Conservation (phyloP, 2,797 vertebrate genomes). For the Bufotes viridis region DNA sequence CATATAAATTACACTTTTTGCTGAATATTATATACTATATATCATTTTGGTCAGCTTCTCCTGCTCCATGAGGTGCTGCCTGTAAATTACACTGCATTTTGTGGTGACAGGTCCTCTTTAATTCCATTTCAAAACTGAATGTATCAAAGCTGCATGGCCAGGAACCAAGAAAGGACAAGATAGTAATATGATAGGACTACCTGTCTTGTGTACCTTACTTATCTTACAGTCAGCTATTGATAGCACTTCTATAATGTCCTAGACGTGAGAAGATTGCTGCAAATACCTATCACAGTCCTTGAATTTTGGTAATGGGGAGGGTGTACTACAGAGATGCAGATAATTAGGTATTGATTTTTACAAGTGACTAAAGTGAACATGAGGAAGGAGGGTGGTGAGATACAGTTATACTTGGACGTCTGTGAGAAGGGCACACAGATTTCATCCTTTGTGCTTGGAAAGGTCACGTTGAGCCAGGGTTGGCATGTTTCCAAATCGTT, state of each 20-base stretch:
- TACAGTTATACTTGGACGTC: fast-evolving
- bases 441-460: conserved; percentile 20
- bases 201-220: conserved; percentile 15
- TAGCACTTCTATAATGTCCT: conserved; percentile 32
- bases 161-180: not conserved
- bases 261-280: conserved; percentile 30
- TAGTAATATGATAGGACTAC: conserved; percentile 7
- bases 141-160: not conserved
- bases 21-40: not conserved
- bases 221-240: conserved; percentile 34
- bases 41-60: not conserved
- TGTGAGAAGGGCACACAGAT: fast-evolving
- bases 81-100: not conserved
- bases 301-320: not conserved
- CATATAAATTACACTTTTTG: too few species aligned
- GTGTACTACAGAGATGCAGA: not conserved
- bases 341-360: not conserved
- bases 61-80: too few species aligned
- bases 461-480: conserved; percentile 60
- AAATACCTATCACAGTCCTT: conserved; percentile 39
- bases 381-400: not conserved
- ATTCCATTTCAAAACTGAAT: not conserved
- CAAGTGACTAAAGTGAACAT: conserved; percentile 52
- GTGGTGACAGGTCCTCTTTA: not conserved
- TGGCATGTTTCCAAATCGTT: conserved; percentile 13